phyloP scores from a whole-genome alignment of 2,888 invertebrate genomes.

The Spodoptera picta region DNA sequence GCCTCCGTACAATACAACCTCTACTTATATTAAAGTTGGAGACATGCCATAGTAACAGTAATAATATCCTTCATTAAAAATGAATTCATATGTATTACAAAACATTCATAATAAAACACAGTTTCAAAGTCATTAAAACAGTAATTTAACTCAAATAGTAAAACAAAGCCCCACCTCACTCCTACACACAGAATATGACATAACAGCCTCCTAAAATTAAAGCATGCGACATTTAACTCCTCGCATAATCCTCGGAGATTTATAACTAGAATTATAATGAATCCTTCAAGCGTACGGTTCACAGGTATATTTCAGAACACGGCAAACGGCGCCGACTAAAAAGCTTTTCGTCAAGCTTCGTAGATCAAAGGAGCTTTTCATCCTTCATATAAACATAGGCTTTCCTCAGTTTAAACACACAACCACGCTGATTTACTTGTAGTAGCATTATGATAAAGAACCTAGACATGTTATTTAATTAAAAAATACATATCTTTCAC shows the following conservation, averaged over 20 bases:
- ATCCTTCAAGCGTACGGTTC: conserved; percentile 53
- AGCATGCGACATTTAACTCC: conserved; percentile 16
- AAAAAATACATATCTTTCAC: conserved; percentile 50
- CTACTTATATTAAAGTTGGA: no score
- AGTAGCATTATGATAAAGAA: conserved; percentile 42
- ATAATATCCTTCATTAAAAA: no score
- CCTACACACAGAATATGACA: conserved; percentile 10
- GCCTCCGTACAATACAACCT: no score
- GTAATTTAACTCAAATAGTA: no score
- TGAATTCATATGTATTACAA: no score
- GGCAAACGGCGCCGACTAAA: conserved; percentile 56
- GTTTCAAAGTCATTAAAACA: no score
- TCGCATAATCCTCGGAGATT: conserved; percentile 33
- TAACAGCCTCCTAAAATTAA: conserved; percentile 12
- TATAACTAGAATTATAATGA: conserved; percentile 50
- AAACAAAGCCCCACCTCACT: no score
- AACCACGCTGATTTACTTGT: conserved; percentile 39
- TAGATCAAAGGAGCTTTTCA: conserved; percentile 66
- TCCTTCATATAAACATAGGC: conserved; percentile 54
- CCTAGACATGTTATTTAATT: conserved; percentile 58
- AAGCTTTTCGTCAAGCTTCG: conserved; percentile 63
- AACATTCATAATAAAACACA: no score
- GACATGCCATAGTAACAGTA: no score
- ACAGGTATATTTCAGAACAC: conserved; percentile 52
- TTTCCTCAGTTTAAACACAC: conserved; percentile 33